These are phyloP conservation scores for Urocitellus parryii DNA, from an alignment of 2,113 vertebrate genomes.

Conservation along the genomic window DNA sequence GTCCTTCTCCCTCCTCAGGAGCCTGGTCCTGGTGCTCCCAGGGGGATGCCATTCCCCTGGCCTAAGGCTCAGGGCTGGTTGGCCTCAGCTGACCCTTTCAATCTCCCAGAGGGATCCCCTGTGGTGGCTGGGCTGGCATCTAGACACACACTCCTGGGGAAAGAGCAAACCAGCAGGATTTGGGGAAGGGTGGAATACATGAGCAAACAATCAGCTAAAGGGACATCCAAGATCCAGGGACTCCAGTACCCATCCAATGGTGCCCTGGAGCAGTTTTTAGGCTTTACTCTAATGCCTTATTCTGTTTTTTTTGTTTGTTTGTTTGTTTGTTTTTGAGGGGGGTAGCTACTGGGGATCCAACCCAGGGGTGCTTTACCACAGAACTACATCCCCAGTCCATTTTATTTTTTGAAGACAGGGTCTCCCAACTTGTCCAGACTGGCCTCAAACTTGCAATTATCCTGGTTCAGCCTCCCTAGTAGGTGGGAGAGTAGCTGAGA, in stretches of 20 bases:
- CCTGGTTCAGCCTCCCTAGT: no score
- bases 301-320: neutral
- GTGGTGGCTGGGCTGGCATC: slow-evolving; percentile 44
- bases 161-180: slow-evolving; percentile 45
- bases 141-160: slow-evolving; percentile 57
- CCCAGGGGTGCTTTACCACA: neutral
- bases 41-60: slow-evolving; percentile 58
- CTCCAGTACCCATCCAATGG: neutral
- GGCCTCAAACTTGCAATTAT: no score
- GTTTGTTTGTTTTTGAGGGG: no score
- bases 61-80: slow-evolving; percentile 47
- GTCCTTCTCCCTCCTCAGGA: slow-evolving; percentile 67
- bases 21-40: slow-evolving; percentile 49
- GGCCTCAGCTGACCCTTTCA: slow-evolving; percentile 34
- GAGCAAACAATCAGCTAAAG: neutral
- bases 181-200: neutral
- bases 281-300: neutral
- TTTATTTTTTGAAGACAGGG: neutral
- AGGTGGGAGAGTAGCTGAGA: no score
- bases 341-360: neutral
- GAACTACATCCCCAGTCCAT: neutral
- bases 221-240: neutral
- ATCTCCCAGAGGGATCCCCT: slow-evolving; percentile 46
- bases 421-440: neutral
- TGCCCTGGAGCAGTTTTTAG: neutral